phyloP scores from a whole-genome alignment of 1,140 invertebrate genomes.

The Tigriopus japonicus region DNA sequence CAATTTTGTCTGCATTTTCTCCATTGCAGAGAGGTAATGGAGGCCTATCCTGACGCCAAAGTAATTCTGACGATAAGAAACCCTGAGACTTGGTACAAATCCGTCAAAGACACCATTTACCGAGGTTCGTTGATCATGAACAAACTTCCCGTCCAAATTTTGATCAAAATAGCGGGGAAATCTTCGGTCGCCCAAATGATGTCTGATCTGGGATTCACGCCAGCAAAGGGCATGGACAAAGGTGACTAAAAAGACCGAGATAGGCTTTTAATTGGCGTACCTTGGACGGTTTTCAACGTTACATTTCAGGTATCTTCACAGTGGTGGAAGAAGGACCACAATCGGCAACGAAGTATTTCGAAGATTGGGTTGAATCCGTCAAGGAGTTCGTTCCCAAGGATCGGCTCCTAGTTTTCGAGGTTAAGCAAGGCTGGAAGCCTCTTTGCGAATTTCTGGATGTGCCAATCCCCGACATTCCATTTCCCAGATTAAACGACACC shows the following conservation, averaged over 20 bases:
- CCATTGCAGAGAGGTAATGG: neutral
- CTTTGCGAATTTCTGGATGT: constrained; percentile 1
- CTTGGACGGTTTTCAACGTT: too few species aligned
- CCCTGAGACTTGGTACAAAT: neutral
- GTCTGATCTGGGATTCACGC: too few species aligned
- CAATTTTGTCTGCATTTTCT: too few species aligned
- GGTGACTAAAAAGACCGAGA: too few species aligned
- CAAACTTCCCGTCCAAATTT: too few species aligned
- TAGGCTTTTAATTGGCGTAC: too few species aligned
- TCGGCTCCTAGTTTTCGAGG: constrained; percentile 2
- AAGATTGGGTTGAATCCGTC: neutral
- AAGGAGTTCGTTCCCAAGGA: neutral
- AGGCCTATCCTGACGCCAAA: neutral
- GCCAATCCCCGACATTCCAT: neutral
- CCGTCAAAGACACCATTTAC: neutral
- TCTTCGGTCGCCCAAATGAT: too few species aligned
- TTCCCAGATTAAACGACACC: constrained; percentile 2
- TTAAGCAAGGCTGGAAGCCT: neutral
- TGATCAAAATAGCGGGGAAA: too few species aligned
- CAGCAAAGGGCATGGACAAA: too few species aligned
- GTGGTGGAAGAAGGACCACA: neutral
- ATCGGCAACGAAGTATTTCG: neutral
- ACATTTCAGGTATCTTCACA: neutral
- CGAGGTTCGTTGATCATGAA: too few species aligned
- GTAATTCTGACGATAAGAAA: neutral